Conservation (phyloP, 2,113 vertebrate genomes). For the Penelope pileata region DNA sequence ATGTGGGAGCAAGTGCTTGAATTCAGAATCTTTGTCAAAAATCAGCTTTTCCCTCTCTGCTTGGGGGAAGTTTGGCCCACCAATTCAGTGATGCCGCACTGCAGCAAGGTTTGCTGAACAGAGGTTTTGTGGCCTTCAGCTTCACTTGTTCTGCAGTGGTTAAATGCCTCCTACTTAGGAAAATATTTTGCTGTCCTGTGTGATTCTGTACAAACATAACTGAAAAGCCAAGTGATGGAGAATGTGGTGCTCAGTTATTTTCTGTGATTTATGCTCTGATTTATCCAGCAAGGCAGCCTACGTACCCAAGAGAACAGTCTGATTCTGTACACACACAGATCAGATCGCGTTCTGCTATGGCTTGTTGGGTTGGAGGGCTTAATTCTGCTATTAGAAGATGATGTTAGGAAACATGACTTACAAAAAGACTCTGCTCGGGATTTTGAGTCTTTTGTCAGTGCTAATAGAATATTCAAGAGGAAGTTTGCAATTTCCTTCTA, state of each 20-base stretch:
- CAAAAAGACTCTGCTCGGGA: neutral
- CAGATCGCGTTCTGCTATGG: neutral
- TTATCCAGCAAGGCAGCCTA: neutral
- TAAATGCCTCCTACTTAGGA: slow-evolving; percentile 16
- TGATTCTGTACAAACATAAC: neutral
- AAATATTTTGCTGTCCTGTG: slow-evolving; percentile 26
- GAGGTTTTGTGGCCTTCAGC: neutral
- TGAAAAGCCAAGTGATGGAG: neutral
- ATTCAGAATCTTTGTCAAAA: neutral
- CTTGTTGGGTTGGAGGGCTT: neutral
- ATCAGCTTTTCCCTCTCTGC: neutral
- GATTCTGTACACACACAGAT: neutral
- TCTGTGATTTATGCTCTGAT: neutral
- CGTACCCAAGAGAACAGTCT: neutral
- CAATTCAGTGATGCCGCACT: neutral
- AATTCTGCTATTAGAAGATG: neutral
- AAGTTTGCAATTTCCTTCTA: neutral
- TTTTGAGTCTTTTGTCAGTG: slow-evolving; percentile 7
- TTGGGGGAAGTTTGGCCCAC: neutral
- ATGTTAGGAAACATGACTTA: slow-evolving; percentile 1
- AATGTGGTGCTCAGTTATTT: neutral
- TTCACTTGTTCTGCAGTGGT: neutral
- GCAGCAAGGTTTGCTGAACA: neutral
- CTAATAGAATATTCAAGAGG: slow-evolving; percentile 9
- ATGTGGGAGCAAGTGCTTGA: neutral